Evolutionary conservation across 2,888 invertebrate genomes (phyloP).

Genomic region (Chorisops tibialis): DNA sequence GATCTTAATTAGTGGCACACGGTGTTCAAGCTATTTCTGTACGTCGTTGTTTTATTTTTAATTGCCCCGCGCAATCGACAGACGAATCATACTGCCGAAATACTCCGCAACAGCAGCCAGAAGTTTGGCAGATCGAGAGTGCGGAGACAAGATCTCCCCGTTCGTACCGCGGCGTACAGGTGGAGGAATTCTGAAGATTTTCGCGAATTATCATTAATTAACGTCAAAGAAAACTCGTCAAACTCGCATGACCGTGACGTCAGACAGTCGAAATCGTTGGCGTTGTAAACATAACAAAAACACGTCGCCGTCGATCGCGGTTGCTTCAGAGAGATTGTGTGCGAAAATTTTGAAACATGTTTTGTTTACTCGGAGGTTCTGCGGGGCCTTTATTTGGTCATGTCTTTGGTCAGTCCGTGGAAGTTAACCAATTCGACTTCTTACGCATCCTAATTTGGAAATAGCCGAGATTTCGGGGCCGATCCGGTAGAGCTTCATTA

Average conservation of each 20-base stretch:
- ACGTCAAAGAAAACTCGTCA: too few relatives aligned
- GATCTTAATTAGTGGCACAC: too few relatives aligned
- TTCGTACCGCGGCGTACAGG: too few relatives aligned
- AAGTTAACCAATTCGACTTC: background rate
- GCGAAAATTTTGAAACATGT: constrained; percentile 12
- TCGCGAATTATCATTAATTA: too few relatives aligned
- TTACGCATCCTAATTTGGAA: constrained; percentile 13
- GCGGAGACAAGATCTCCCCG: too few relatives aligned
- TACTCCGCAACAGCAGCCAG: too few relatives aligned
- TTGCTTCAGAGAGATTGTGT: background rate
- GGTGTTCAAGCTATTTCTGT: too few relatives aligned
- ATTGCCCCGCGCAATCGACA: too few relatives aligned
- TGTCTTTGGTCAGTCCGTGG: background rate
- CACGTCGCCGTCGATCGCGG: background rate
- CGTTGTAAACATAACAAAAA: constrained; percentile 17
- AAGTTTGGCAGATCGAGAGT: too few relatives aligned
- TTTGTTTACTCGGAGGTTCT: constrained; percentile 10
- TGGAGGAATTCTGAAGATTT: too few relatives aligned
- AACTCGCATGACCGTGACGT: background rate
- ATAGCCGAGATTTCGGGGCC: constrained; percentile 4
- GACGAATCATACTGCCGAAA: too few relatives aligned
- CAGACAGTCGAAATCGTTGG: constrained; percentile 9
- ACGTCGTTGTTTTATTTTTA: too few relatives aligned
- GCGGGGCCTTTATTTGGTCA: constrained; percentile 20
- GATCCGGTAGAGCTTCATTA: background rate